A percentile compares a stretch with the other conserved stretches of the same genome.
These are phyloP conservation scores for Phyllostomus hastatus DNA, from an alignment of 2,113 vertebrate genomes.

Conservation along the genomic window DNA sequence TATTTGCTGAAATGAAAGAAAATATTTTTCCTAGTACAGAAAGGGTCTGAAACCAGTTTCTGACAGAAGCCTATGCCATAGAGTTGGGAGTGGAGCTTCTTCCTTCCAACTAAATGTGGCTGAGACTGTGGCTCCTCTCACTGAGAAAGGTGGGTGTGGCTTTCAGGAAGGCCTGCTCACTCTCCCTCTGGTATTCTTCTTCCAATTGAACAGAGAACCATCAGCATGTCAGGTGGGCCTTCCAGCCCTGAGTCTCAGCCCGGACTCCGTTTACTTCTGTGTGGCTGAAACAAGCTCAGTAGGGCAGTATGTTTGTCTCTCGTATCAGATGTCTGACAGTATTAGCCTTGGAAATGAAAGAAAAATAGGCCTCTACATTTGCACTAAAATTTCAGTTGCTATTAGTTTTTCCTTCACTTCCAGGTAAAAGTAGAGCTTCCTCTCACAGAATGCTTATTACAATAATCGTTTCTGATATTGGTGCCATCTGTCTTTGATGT, in stretches of 20 bases:
- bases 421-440: constrained; percentile 77
- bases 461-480: constrained; percentile 79
- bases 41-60: background rate
- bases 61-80: background rate
- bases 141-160: background rate
- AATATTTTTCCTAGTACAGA: background rate
- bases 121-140: background rate
- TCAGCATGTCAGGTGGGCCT: background rate
- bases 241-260: background rate
- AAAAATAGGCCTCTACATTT: background rate
- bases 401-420: constrained; percentile 67
- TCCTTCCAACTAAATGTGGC: background rate
- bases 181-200: background rate
- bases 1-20: background rate
- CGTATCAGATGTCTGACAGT: background rate
- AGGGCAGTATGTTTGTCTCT: background rate
- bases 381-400: constrained; percentile 20
- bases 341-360: background rate
- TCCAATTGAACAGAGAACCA: background rate
- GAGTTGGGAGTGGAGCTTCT: background rate
- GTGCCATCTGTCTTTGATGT: constrained; percentile 80
- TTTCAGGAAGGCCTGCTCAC: background rate
- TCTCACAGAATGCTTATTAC: constrained; percentile 73
- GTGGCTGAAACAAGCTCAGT: background rate
- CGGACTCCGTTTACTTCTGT: background rate